Base-by-base conservation (phyloP, 2,888 invertebrate genomes). In the Gymnosoma rotundatum region DNA sequence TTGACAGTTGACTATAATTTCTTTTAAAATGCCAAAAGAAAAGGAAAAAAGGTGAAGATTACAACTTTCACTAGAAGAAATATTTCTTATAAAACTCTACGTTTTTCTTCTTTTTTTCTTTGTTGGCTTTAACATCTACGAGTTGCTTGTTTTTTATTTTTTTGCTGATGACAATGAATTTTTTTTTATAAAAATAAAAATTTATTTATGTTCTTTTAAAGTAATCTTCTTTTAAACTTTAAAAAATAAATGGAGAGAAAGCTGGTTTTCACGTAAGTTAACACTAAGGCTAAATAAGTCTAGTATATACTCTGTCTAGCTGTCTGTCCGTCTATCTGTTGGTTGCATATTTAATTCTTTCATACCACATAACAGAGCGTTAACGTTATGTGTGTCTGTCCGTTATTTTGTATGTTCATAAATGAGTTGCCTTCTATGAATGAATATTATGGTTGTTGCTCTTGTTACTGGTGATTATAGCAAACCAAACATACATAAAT, bases 1-100 rank as follows among this genome's bases (percentile, higher is more conserved):
- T 87, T 89, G 89, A 90, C 89, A 90, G 89, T 89, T 89, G 90
- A 89, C 90, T 89, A 75, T 14, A 82, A 83, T 82, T 81, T 75
- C 75, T 73, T 67, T 52, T 58, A 75, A 81, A 66, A 61, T 48
- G 32, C 25, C 6, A 54, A n/a, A 66, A 67, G 16, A 38, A 61
- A 63, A 64, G 21, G 25, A 25, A 54, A 63, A 69, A 69, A 78
- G 63, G 78, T 69, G 63, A 69, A 54, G 72, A 76, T 61, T 72
- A 81, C 36, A 75, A 78, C 81, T 78, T 84, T 81, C 84, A 70
- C 81, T 78, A 66, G 9, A 78, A 74, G 70, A 81, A 72, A 48
- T 70, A 69, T 74, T 48, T 10, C 18, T 12, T 58, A 36, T 63
- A 32, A 25, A 52, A 67, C 18, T 12, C 58, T 64, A 18, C 25